Evolutionary conservation across 2,797 vertebrate species (phyloP), one percentile per base, ranked within the genome.

Genomic region (Melanotaenia pygmaea): DNA sequence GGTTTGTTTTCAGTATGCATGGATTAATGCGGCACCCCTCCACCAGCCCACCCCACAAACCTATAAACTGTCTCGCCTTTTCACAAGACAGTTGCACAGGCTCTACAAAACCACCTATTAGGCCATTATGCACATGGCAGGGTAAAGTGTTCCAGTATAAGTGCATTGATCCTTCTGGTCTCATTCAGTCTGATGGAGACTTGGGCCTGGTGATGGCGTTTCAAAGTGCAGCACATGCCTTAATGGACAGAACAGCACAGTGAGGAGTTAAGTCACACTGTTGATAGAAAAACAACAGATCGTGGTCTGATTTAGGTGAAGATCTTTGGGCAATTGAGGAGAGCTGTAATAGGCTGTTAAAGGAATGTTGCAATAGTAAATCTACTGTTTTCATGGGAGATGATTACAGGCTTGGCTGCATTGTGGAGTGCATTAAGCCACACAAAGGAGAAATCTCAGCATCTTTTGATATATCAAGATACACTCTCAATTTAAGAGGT

Each of bases 121-220:
- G 67, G 61, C 77, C 69, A 83, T 86, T 86, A 83, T 81, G 78
- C 85, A 76, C 81, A 80, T 64, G 53, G 68, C 70, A 64, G 77
- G 69, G 87, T 87, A 88, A 91, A 85, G 74, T 40, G 80, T 90
- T 91, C 86, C 74, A 74, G 73, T 77, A 12, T 66, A 70, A 87
- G 73, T 74, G 80, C 88, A 92, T 88, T 80, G 88, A 93, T 91
- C 75, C 70, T 76, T 24, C 65, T 8, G 20, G 58, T 65, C 65
- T 88, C 80, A 86, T 87, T 89, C 83, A 72, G 60, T 60, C 73
- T 81, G 79, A 89, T 86, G 81, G 84, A 88, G 83, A 89, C 74
- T 72, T 20, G 8, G 74, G 40, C 37, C 38, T 22, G 82, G 85
- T 80, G 85, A 86, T 92, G 85, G 78, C 81, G 62, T 87, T 89